Base-by-base conservation (phyloP, 2,113 vertebrate genomes). In the Eidolon helvum region DNA sequence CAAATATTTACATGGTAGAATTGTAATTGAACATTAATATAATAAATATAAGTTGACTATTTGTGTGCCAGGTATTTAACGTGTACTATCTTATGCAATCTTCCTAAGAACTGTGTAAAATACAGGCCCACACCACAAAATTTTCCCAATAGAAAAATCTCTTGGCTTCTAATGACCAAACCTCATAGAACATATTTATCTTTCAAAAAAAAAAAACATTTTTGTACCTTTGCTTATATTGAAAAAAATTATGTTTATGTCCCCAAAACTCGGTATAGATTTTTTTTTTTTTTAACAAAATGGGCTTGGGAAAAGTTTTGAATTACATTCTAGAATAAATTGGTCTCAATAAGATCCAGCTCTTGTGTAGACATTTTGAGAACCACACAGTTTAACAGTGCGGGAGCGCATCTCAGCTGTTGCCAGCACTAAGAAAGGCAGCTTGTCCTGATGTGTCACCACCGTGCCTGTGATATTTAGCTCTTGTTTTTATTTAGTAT, bases 81-180 rank as follows among this genome's bases (percentile, higher is more conserved):
- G 48, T 28, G 1, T 74, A 69, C 43, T 10, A 28, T 61, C 40
- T 16, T 22, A 78, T 72, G 91, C 50, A 93, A 55, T 53, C 48
- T 84, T 92, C 55, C 53, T 57, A 82, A 95, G 74, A 96, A 94
- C 4, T 77, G 35, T 77, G 11, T 87, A 69, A 50, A 79, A 10
- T 69, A 28, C 10, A 94, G 43, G 38, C 16, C 24, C 16, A 82
- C 10, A 26, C 30, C n/a, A 68, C 45, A 43, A 55, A 91, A 77
- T 92, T 94, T 96, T 59, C 45, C 66, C 65, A 28, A 74, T 24
- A 90, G 82, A 89, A 95, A 21, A 93, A 26, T 65, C 30, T 53
- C 43, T 80, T 69, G 8, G 43, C 43, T 74, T 86, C 83, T 78
- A 66, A 78, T 82, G 90, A 48, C 7, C 30, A 87, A 89, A 48